Base-by-base conservation (phyloP, 1,140 invertebrate species). In the Drosophila nannoptera region DNA sequence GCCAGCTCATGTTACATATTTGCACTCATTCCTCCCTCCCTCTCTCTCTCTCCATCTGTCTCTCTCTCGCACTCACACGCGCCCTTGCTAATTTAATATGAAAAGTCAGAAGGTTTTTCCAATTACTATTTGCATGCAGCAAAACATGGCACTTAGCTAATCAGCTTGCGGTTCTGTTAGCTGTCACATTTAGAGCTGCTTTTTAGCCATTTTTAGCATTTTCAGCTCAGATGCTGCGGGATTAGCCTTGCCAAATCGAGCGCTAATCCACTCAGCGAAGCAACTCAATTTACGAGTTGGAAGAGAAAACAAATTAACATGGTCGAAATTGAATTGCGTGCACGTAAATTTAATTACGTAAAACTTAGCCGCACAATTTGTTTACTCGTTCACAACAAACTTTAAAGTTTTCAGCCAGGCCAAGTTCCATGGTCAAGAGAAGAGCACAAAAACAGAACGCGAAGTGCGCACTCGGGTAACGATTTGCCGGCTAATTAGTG, bases 311-410 rank as follows among this genome's bases (percentile, higher is more conserved):
- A 43, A 63, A 63, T 68, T 62, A 68, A 48, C 52, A 64, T 53
- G 53, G 43, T 7, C 40, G 12, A 73, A 84, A 73, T 82, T 75
- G 64, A 83, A 78, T 86, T 84, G 80, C 81, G 80, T 84, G 81
- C 80, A 71, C 49, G 77, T 81, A 81, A 81, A 84, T 84, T 84
- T 74, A 84, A 84, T 84, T 84, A 84, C 73, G 58, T 84, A 73
- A 73, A 86, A 77, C 81, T 84, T 86, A 53, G 32, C 67, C 65
- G 36, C 49, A 81, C 82, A 81, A 77, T 80, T 84, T 84, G 80
- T 84, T 84, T 84, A 84, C 81, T 87, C 64, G 81, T 69, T 86
- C 80, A 86, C 58, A 84, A 84, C 80, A 81, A 84, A 84, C 80
- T 84, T 84, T 86, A 86, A 84, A 81, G 56, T 83, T 82, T 53